Conservation (phyloP, 2,888 invertebrate species). For the Caprella mutica region DNA sequence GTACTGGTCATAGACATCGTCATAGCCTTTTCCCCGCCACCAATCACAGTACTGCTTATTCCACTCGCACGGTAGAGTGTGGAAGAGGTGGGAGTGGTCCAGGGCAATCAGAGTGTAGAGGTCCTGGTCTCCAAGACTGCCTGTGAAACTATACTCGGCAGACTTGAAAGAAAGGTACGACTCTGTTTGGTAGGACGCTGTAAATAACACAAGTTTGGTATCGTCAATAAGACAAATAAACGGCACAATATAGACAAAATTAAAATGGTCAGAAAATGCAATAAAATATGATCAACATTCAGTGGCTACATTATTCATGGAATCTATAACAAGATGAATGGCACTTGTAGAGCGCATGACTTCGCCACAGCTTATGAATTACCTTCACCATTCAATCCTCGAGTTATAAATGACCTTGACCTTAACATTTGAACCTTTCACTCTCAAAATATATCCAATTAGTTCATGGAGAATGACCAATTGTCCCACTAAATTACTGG, state of each 20-base stretch:
- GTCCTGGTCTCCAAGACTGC: conserved; percentile 72
- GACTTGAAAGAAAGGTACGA: conserved; percentile 36
- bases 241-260: no score
- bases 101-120: conserved; percentile 60
- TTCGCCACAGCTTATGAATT: no score
- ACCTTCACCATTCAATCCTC: no score
- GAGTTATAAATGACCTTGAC: no score
- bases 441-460: no score
- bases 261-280: no score
- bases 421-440: no score
- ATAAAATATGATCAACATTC: not conserved
- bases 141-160: conserved; percentile 44
- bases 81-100: conserved; percentile 58
- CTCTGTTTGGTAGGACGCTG: conserved; percentile 18
- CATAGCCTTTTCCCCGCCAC: conserved; percentile 65
- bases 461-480: no score
- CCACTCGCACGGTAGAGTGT: conserved; percentile 63
- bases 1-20: conserved; percentile 57
- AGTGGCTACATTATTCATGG: not conserved
- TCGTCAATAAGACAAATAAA: no score
- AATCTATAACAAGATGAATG: not conserved
- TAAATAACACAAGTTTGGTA: no score
- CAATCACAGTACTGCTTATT: conserved; percentile 69
- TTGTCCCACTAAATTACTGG: no score
- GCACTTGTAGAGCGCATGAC: not conserved